Evolutionary conservation across 1,140 invertebrate genomes (phyloP), one percentile per base, ranked within the genome.

Genomic region (Drosophila elegans): DNA sequence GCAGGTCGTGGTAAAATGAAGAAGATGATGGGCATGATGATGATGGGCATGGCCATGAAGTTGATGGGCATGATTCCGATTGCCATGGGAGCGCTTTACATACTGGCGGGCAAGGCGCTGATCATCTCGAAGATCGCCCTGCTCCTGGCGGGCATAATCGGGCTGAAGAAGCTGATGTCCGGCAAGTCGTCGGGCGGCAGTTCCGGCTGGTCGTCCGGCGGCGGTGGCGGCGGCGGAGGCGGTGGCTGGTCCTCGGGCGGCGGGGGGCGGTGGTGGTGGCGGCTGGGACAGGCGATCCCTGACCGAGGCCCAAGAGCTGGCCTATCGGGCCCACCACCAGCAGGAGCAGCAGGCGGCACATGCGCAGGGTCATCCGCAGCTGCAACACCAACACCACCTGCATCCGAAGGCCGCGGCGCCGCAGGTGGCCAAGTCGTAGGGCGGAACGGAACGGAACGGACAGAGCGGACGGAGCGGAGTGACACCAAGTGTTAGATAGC

Each of bases 11-110:
- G 95, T 2, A 96, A 96, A 82, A 95, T 96, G 95, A 96, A 96
- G 94, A 96, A 96, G 71, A 96, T 96, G 95, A 96, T 96, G 95
- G 94, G 95, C 21, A 96, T 96, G 94, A 96, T 96, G 95, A 95
- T 96, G 94, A 96, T 96, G 95, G 96, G 95, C 0, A 94, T 96
- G 67, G 95, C 94, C 0, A 95, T 95, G 93, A 96, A 96, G 91
- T 94, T 96, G 94, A 95, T 95, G 0, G 95, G 95, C 1, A 92
- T 96, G 93, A 93, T 96, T 10, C 96, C 96, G 0, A 90, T 96
- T 0, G 95, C 95, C 1, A 96, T 96, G 80, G 96, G 95, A 39
- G 95, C 95, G 2, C 93, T 96, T 0, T 96, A 96, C 91, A 91
- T 96, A 4, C 79, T 96, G 52, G 96, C 96, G 2, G 96, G 96